Conservation (phyloP, 2,113 vertebrate species). For the Edolisoma coerulescens region DNA sequence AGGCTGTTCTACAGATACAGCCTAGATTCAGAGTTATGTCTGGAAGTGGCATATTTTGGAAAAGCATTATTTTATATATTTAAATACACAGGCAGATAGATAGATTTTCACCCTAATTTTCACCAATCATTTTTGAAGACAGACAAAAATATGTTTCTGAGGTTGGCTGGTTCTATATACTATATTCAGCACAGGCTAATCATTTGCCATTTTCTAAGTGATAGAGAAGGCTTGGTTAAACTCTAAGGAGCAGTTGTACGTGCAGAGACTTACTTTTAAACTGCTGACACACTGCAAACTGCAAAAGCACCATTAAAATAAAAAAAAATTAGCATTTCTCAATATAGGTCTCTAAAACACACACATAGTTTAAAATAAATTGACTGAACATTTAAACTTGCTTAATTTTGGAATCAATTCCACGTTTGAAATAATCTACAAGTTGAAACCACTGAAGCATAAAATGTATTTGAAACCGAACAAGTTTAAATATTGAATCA, state of each 20-base stretch:
- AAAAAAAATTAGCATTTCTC: slow-evolving; percentile 42
- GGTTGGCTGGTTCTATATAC: not conserved
- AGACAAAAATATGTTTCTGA: not conserved
- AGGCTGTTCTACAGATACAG: not conserved
- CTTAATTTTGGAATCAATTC: slow-evolving; percentile 73
- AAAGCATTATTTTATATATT: not conserved
- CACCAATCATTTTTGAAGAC: not conserved
- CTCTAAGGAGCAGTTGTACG: not conserved
- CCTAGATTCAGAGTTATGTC: not conserved
- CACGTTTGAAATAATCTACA: slow-evolving; percentile 66
- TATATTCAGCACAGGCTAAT: not conserved
- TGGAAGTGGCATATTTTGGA: not conserved
- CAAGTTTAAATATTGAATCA: slow-evolving; percentile 68
- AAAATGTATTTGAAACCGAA: slow-evolving; percentile 62
- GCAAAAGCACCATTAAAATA: not conserved
- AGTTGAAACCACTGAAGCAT: slow-evolving; percentile 63
- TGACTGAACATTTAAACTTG: slow-evolving; percentile 68
- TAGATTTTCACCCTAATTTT: not conserved
- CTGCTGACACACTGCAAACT: slow-evolving; percentile 38
- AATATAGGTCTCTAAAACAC: slow-evolving; percentile 59
- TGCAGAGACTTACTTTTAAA: slow-evolving; percentile 2
- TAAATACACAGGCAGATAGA: not conserved
- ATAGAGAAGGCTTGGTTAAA: not conserved
- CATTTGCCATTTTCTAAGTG: not conserved
- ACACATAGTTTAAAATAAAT: slow-evolving; percentile 60